Base-by-base conservation (phyloP, 2,797 vertebrate species). In the Sebastiscus albofasciatus region DNA sequence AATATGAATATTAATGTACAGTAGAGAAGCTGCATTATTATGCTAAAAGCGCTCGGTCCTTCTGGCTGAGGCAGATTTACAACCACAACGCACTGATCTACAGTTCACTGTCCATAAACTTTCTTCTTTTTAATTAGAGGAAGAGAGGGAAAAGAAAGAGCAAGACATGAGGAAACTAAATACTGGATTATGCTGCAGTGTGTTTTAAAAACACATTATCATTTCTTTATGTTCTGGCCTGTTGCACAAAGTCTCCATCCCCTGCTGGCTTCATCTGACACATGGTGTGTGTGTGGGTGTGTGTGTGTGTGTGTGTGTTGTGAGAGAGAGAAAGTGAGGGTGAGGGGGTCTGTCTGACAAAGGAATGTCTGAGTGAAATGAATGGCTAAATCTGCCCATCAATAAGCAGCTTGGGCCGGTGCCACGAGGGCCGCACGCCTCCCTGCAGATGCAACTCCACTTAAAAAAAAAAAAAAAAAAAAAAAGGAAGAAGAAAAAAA, bases 361-460 rank as follows among this genome's bases (percentile, higher is more conserved):
- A 92, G 84, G 77, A 92, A 88, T 72, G 84, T 80, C 83, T 82
- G 80, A 85, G 80, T 87, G 83, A 93, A 93, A 92, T 89, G 87
- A 92, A 94, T 89, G 87, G 74, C 81, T 92, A 92, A 93, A 95
- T 93, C 94, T 93, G 88, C 64, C 89, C 91, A 89, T 94, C 92
- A 93, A 91, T 95, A 94, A 95, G 93, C 88, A 87, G 94, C 94
- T 95, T 95, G 93, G 92, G 80, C 61, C 78, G 36, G 75, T 75
- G 91, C 94, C 93, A 93, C 6, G 54, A 89, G 69, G 77, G 80
- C 79, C 33, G 73, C 85, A 91, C 83, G 90, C 80, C 62, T 88
- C 85, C 83, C 77, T 89, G 90, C 90, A 90, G 90, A 87, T 92
- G 90, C 76, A 89, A 86, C 80, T 82, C 72, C 77, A 83, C 80